phyloP scores from a whole-genome alignment of 1,140 invertebrate genomes.

The Octopus bimaculoides region DNA sequence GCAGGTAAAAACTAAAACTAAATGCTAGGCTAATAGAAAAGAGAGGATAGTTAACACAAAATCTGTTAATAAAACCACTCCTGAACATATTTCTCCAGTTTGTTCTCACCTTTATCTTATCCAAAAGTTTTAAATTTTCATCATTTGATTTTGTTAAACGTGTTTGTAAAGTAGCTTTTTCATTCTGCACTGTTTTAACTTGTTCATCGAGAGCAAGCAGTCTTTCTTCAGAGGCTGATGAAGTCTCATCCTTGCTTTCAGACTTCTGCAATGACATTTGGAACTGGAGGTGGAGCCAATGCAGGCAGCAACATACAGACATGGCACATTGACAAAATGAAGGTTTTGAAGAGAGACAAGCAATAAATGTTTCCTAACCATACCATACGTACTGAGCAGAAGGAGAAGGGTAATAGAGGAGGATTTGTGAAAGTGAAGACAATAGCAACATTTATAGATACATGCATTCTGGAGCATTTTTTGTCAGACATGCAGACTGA shows the following conservation, averaged over 20 bases:
- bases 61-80: not conserved
- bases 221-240: constrained; percentile 15
- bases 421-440: not conserved
- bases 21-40: not conserved
- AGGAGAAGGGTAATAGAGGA: not conserved
- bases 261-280: constrained; percentile 9
- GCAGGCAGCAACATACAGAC: not conserved
- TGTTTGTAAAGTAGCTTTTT: constrained; percentile 42
- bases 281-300: not conserved
- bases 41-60: not conserved
- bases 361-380: too few species aligned
- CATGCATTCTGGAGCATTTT: not conserved
- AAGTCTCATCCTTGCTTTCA: constrained; percentile 2
- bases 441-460: not conserved
- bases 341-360: too few species aligned
- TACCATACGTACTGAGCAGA: not conserved
- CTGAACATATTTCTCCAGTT: not conserved
- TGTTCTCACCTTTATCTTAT: constrained; percentile 43
- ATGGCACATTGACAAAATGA: not conserved
- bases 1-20: not conserved
- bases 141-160: constrained; percentile 49
- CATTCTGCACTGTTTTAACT: constrained; percentile 34
- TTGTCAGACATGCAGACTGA: too few species aligned
- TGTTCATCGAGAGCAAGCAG: constrained; percentile 24
- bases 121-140: constrained; percentile 44